Percentiles rank a stretch among this genome's conserved stretches.
phyloP scores from a whole-genome alignment of 2,888 invertebrate genomes.

The Drosophila lutescens region DNA sequence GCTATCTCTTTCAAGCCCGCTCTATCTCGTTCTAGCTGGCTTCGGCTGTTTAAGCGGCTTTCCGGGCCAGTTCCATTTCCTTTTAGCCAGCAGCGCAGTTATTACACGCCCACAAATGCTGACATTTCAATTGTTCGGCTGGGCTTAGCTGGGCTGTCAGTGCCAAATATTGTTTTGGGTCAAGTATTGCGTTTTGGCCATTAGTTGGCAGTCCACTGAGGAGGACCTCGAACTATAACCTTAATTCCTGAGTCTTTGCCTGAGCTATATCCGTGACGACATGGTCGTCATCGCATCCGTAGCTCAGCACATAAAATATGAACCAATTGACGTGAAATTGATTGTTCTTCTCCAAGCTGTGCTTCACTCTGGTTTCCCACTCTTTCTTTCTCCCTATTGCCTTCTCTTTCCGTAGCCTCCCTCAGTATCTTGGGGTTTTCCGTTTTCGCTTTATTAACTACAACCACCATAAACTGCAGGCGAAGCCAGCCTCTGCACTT shows the following conservation, averaged over 20 bases:
- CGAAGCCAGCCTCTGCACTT: constrained; percentile 17
- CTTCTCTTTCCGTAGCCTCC: neutral
- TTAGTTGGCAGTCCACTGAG: constrained; percentile 29
- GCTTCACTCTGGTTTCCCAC: constrained; percentile 7
- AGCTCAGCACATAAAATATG: constrained; percentile 71
- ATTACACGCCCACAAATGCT: constrained; percentile 48
- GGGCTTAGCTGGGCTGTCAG: constrained; percentile 42
- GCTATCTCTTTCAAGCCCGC: neutral
- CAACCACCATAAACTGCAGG: constrained; percentile 69
- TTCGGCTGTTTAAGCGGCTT: constrained; percentile 14
- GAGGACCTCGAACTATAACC: constrained; percentile 53
- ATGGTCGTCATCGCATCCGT: constrained; percentile 21
- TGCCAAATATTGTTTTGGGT: constrained; percentile 58
- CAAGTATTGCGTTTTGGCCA: constrained; percentile 52
- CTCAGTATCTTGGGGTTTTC: constrained; percentile 51
- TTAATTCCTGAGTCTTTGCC: constrained; percentile 57
- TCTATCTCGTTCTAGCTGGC: neutral
- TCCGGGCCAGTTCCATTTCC: constrained; percentile 9
- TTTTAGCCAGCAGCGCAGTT: constrained; percentile 31
- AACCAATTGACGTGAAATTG: constrained; percentile 80
- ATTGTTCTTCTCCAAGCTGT: constrained; percentile 59
- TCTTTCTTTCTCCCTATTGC: neutral
- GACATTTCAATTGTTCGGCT: constrained; percentile 54
- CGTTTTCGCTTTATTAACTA: constrained; percentile 70
- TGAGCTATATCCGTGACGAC: constrained; percentile 30